Conservation (phyloP, 2,888 invertebrate species). For the Cheilosia vulpina region DNA sequence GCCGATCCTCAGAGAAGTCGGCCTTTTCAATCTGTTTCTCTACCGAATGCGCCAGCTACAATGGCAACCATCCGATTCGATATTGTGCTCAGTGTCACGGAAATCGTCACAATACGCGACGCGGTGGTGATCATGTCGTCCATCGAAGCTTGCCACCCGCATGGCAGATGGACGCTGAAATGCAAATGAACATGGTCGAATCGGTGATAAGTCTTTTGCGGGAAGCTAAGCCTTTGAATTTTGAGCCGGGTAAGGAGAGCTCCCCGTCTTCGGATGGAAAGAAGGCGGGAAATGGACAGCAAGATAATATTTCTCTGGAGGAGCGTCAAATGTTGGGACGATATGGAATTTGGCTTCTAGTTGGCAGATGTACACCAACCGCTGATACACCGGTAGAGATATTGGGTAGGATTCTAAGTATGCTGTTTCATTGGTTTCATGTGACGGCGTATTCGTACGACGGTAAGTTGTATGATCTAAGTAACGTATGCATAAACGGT, state of each 20-base stretch:
- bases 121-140: conserved; percentile 95
- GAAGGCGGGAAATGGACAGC: conserved; percentile 82
- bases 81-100: conserved; percentile 96
- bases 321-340: conserved; percentile 95
- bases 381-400: conserved; percentile 91
- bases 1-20: conserved; percentile 94
- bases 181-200: conserved; percentile 96
- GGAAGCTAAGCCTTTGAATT: conserved; percentile 93
- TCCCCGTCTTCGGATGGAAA: conserved; percentile 82
- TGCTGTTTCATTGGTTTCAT: conserved; percentile 99
- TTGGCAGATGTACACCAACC: conserved; percentile 94
- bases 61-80: conserved; percentile 97
- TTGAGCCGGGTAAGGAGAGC: conserved; percentile 86
- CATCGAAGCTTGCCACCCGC: conserved; percentile 94
- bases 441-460: conserved; percentile 98
- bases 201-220: conserved; percentile 95
- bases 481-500: neutral
- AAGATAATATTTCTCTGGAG: conserved; percentile 90
- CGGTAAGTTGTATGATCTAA: conserved; percentile 85
- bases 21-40: conserved; percentile 98
- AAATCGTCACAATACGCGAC: conserved; percentile 93
- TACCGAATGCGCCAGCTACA: conserved; percentile 97
- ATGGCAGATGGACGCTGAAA: conserved; percentile 95
- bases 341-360: conserved; percentile 98
- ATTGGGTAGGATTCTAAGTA: conserved; percentile 95